phyloP scores from a whole-genome alignment of 2,797 vertebrate genomes.

The Spatula clypeata region DNA sequence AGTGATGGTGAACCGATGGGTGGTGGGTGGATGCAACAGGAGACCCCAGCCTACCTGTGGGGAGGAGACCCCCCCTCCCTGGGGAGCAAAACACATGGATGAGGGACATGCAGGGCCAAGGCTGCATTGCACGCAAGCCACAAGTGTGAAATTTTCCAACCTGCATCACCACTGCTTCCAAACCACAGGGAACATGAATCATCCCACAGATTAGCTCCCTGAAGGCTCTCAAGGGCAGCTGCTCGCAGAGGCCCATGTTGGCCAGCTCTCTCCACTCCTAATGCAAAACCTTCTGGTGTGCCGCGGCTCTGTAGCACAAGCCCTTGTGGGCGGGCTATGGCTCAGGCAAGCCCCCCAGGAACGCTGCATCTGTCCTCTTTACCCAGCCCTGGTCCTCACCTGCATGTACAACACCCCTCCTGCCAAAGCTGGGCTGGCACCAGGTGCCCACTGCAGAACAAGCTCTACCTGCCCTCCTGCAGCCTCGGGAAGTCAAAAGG shows the following conservation, averaged over 20 bases:
- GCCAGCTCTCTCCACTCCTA: slow-evolving; percentile 15
- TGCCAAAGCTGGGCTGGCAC: background rate
- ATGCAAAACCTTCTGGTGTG: slow-evolving; percentile 43
- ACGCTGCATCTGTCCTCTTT: background rate
- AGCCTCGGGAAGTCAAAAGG: background rate
- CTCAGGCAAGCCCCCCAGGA: background rate
- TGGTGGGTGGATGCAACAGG: background rate
- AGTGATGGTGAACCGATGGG: accelerated
- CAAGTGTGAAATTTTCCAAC: slow-evolving; percentile 45
- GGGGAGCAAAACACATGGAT: accelerated
- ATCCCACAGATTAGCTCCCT: background rate
- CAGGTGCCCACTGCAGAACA: accelerated
- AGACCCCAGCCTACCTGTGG: accelerated
- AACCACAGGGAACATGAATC: slow-evolving; percentile 48
- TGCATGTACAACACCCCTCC: background rate
- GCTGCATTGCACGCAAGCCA: accelerated
- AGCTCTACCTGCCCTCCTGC: background rate
- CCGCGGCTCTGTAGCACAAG: background rate
- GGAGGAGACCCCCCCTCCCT: background rate
- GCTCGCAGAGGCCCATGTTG: accelerated
- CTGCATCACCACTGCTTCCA: background rate
- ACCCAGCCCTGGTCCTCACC: background rate
- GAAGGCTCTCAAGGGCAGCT: slow-evolving; percentile 26
- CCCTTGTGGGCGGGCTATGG: slow-evolving; percentile 16
- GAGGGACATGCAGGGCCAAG: accelerated